Base-by-base conservation (phyloP, 2,888 invertebrate genomes). In the Parelbella ahira region DNA sequence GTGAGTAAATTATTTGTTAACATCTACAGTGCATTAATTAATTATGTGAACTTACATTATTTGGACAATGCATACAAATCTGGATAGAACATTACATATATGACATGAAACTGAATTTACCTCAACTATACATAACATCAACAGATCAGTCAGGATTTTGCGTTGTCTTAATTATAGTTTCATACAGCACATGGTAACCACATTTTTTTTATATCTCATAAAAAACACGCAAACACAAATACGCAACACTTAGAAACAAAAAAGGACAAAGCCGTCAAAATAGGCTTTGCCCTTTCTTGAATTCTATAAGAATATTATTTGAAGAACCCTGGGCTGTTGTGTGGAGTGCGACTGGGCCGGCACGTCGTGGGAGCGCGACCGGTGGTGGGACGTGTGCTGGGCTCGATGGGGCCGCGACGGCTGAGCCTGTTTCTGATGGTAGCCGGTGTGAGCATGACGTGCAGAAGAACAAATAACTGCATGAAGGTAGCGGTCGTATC, bases 401-500 rank as follows among this genome's bases (percentile, higher is more conserved):
- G 59, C 48, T 18, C 67, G 70, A 4, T 64, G 36, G 10, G 58
- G 56, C 29, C 68, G 63, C 9, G 64, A 60, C 4, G 65, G 49
- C 30, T 63, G 75, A 30, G 59, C 52, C 25, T 79, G 82, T 53
- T 82, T 79, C 50, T 83, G 82, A 54, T 88, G 88, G 53, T 75
- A 82, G 21, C 88, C 88, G 0, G 83, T 77, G 46, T 87, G 72
- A 1, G 86, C 86, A 49, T 88, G 88, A 6, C 78, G 68, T 3
- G 88, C 78, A 1, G 88, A 87, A 9, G 89, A 87, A 58, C 91
- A 91, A 49, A 91, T 90, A 28, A 90, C 90, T 27, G 91, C 91
- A 61, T 91, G 91, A 42, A 91, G 67, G 63, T 91, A 91, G 43
- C 91, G 86, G 60, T 91, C 91, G 60, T 91, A 91, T 43, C 86